Conservation (phyloP, 2,888 invertebrate species). For the Villa cingulata region DNA sequence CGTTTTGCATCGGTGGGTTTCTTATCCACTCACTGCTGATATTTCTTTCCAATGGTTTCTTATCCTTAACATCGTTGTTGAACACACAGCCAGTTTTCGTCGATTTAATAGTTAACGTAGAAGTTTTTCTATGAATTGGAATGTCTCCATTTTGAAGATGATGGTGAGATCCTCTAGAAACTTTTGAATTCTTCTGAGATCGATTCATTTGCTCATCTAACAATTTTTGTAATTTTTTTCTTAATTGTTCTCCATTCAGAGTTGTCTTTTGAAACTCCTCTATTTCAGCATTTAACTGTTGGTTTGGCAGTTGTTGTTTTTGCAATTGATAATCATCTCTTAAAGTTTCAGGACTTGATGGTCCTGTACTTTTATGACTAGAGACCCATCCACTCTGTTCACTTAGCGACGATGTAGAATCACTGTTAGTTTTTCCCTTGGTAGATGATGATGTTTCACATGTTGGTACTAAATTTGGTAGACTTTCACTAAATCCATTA, state of each 20-base stretch:
- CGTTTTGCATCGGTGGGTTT: slow-evolving; percentile 16
- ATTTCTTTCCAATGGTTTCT: slow-evolving; percentile 20
- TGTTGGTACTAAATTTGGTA: slow-evolving; percentile 53
- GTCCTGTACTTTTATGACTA: slow-evolving; percentile 52
- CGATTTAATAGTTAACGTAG: slow-evolving; percentile 26
- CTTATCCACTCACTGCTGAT: slow-evolving; percentile 18
- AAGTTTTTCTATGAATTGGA: slow-evolving; percentile 27
- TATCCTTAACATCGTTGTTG: slow-evolving; percentile 17
- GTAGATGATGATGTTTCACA: slow-evolving; percentile 42
- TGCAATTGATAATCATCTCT: slow-evolving; percentile 12
- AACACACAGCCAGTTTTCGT: slow-evolving; percentile 20
- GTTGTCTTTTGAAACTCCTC: slow-evolving; percentile 25
- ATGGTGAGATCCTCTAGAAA: not conserved
- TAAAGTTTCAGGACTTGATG: slow-evolving; percentile 45
- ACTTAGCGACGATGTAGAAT: slow-evolving; percentile 54
- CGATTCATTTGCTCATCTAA: slow-evolving; percentile 29
- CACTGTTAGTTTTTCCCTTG: slow-evolving; percentile 36
- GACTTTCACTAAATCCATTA: slow-evolving; percentile 51
- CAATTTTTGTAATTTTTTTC: slow-evolving; percentile 50
- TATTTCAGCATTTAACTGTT: slow-evolving; percentile 23
- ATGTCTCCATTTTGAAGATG: slow-evolving; percentile 15
- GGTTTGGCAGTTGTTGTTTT: not conserved
- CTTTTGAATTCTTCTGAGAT: not conserved
- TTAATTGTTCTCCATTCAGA: slow-evolving; percentile 50
- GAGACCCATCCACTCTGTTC: slow-evolving; percentile 84